These are phyloP conservation scores for Myotis vivesi DNA, from an alignment of 2,797 vertebrate genomes.

Conservation along the genomic window DNA sequence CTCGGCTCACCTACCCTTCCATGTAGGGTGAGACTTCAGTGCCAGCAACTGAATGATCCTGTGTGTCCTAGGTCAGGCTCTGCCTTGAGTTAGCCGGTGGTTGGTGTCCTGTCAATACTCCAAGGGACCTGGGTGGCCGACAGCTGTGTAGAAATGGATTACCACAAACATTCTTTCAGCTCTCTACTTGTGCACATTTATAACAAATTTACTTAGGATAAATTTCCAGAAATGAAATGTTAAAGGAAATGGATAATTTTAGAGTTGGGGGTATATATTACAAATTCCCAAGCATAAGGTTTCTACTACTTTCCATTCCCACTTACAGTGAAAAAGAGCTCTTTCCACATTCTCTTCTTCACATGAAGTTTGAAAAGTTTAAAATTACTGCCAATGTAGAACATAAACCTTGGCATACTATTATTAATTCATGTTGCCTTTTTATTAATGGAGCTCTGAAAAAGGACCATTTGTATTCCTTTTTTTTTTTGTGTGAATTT, in stretches of 20 bases:
- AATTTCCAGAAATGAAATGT: neutral
- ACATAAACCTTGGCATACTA: neutral
- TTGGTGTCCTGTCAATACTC: neutral
- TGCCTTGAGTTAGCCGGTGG: neutral
- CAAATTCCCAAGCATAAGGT: neutral
- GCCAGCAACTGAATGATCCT: neutral
- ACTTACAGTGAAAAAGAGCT: neutral
- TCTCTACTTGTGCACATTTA: neutral
- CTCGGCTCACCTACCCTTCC: neutral
- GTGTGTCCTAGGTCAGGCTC: too few relatives aligned
- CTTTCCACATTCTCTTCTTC: neutral
- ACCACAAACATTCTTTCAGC: neutral
- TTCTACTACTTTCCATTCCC: neutral
- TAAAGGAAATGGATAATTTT: conserved; percentile 25
- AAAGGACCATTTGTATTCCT: neutral
- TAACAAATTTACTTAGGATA: conserved; percentile 1
- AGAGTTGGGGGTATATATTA: neutral
- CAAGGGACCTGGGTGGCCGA: neutral
- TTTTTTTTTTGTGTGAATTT: neutral
- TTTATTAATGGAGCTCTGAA: neutral
- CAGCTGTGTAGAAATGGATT: neutral
- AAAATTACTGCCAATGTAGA: neutral
- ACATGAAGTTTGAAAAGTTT: neutral
- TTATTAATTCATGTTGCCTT: neutral
- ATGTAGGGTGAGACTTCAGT: too few relatives aligned